Evolutionary conservation across 2,113 vertebrate species (phyloP).

Genomic region (Lycaon pictus): DNA sequence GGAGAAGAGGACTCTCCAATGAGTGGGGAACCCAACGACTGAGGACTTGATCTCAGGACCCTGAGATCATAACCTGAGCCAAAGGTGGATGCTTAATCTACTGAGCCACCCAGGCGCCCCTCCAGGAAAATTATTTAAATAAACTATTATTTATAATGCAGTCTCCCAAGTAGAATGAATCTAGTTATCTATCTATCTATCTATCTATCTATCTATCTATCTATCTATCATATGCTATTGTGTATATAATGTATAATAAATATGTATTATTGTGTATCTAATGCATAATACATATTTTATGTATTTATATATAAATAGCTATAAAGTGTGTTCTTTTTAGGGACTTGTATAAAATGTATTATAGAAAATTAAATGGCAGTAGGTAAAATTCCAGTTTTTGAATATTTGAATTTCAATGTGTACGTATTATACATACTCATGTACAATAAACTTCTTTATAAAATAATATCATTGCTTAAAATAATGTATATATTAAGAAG

Average conservation of each 20-base stretch:
- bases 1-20: background rate
- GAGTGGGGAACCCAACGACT: background rate
- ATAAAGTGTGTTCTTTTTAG: background rate
- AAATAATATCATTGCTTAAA: background rate
- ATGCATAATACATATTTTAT: background rate
- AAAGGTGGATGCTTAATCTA: background rate
- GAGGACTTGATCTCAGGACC: background rate
- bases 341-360: background rate
- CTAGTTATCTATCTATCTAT: too few relatives aligned
- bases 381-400: background rate
- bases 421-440: background rate
- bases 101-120: background rate
- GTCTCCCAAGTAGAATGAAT: background rate
- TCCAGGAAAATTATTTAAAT: background rate
- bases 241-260: background rate
- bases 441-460: background rate
- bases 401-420: background rate
- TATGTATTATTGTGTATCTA: background rate
- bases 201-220: too few relatives aligned
- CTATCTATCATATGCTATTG: background rate
- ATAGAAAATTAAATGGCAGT: background rate
- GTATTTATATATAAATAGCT: background rate
- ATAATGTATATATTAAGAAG: background rate
- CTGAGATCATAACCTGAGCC: background rate
- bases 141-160: background rate